phyloP scores from a whole-genome alignment of 2,113 vertebrate genomes.

The Oceanites oceanicus region DNA sequence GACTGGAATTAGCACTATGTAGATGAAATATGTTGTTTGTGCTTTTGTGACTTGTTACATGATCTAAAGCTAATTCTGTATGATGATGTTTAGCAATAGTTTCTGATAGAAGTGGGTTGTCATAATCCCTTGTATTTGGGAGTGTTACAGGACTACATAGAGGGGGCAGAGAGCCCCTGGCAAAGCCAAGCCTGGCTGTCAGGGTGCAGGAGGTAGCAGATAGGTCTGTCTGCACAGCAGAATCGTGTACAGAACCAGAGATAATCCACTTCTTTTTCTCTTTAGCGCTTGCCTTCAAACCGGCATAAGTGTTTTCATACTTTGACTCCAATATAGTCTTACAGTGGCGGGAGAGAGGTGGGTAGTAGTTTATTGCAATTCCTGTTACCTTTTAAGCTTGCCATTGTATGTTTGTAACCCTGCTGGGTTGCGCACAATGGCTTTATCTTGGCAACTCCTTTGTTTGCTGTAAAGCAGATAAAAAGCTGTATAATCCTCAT shows the following conservation, averaged over 20 bases:
- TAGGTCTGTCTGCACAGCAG: background rate
- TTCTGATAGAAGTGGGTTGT: background rate
- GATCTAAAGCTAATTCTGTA: background rate
- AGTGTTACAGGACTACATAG: background rate
- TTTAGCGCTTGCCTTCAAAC: background rate
- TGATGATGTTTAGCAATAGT: background rate
- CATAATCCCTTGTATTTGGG: background rate
- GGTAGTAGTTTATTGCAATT: background rate
- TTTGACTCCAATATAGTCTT: background rate
- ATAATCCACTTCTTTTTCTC: background rate
- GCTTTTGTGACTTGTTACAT: background rate
- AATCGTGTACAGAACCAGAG: background rate
- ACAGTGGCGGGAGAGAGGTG: background rate
- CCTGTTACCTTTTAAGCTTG: background rate
- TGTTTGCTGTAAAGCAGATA: conserved; percentile 36
- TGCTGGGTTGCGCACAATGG: background rate
- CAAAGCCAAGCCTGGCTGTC: background rate
- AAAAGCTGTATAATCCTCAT: background rate
- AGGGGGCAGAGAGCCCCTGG: background rate
- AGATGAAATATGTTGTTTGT: background rate
- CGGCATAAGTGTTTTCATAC: background rate
- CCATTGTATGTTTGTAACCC: background rate
- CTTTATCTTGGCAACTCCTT: conserved; percentile 58
- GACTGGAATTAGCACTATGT: background rate
- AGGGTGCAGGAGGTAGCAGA: background rate